A percentile compares a stretch with the other conserved stretches of the same genome.
Evolutionary conservation across 2,888 invertebrate genomes (phyloP).

Genomic region (Amaurobius ferox): DNA sequence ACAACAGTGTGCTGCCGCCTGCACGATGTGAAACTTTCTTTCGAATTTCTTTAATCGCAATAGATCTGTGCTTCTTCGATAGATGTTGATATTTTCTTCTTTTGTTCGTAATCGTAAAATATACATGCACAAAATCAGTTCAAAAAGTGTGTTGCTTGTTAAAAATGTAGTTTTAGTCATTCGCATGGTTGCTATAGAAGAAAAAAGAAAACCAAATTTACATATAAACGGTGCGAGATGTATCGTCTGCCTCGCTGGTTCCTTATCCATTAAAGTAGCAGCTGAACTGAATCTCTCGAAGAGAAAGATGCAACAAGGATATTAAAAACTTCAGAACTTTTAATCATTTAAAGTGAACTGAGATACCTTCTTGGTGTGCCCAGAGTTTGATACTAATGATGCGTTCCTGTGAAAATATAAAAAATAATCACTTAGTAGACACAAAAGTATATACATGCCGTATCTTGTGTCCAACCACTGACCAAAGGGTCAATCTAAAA

Average conservation of each 20-base stretch:
- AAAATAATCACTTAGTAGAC: constrained; percentile 46
- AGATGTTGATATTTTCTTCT: constrained; percentile 53
- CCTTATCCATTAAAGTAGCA: constrained; percentile 29
- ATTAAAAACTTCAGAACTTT: constrained; percentile 34
- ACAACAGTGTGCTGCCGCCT: constrained; percentile 44
- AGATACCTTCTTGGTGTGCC: constrained; percentile 47
- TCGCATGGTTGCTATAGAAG: constrained; percentile 41
- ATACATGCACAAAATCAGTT: constrained; percentile 41
- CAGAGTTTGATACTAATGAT: constrained; percentile 49
- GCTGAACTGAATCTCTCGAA: constrained; percentile 48
- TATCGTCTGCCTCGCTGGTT: constrained; percentile 30
- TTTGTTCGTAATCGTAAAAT: constrained; percentile 19
- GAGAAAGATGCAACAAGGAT: constrained; percentile 25
- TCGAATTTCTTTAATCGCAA: constrained; percentile 19
- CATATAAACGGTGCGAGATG: constrained; percentile 23
- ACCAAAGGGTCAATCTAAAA: constrained; percentile 67
- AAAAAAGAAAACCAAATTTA: constrained; percentile 26
- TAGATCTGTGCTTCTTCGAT: constrained; percentile 52
- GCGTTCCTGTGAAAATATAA: constrained; percentile 50
- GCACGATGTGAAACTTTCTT: constrained; percentile 22
- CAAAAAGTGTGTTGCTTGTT: constrained; percentile 63
- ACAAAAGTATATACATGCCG: constrained; percentile 50
- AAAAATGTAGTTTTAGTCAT: constrained; percentile 59
- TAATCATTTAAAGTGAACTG: constrained; percentile 29
- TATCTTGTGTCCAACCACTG: constrained; percentile 64